Base-by-base conservation (phyloP, 2,888 invertebrate genomes). In the Drosophila stalkeri region DNA sequence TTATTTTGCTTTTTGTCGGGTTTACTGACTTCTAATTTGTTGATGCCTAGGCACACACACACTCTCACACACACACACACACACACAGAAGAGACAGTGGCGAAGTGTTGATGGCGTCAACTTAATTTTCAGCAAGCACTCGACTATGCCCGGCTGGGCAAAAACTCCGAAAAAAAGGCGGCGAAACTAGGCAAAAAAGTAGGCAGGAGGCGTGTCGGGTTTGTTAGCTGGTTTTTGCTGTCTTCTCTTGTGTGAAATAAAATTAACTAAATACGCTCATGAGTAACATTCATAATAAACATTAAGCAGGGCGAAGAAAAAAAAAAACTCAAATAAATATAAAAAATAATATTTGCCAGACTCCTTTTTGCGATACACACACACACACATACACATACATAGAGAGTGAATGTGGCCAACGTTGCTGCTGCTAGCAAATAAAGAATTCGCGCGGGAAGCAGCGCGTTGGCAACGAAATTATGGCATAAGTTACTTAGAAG, bases 201-300 rank as follows among this genome's bases (percentile, higher is more conserved):
- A 47, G 66, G 67, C 11, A 43, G 3, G 8, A 31, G 39, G 23
- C 27, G 20, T 39, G 44, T 54, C 60, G 43, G 44, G 33, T 16
- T 16, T 46, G 52, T 47, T 70, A 61, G 47, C 46, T 74, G 59
- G 67, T 67, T 84, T 74, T 68, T 62, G 52, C 78, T 63, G 78
- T 64, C 87, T 89, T 77, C 87, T 90, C 87, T 88, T 84, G 87
- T 88, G 90, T 88, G 87, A 90, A 89, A 88, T 88, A 88, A 88
- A 88, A 88, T 88, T 88, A 88, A 88, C 90, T 88, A 88, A 88
- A 90, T 88, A 88, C 90, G 87, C 87, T 88, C 87, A 89, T 87
- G 87, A 88, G 87, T 84, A 90, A 89, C 87, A 88, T 88, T 88
- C 90, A 90, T 90, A 90, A 90, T 88, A 88, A 88, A 90, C 91